These are phyloP conservation scores for Pelusios castaneus DNA, from an alignment of 2,113 vertebrate genomes.

Conservation along the genomic window DNA sequence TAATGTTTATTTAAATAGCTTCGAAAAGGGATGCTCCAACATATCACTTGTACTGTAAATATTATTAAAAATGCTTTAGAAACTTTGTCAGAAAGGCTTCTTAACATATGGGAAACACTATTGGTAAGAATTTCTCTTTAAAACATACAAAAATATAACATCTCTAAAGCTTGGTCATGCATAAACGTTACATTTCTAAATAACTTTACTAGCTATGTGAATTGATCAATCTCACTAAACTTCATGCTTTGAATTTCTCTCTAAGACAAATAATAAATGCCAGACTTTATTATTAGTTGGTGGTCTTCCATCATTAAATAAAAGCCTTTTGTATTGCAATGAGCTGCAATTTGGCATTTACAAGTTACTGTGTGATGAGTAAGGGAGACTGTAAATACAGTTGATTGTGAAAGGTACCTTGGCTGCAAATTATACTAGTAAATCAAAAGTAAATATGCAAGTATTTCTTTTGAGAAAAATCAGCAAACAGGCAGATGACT, in stretches of 20 bases:
- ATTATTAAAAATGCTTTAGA: conserved; percentile 30
- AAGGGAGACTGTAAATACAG: conserved; percentile 59
- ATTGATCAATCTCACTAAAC: background rate
- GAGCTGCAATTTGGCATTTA: conserved; percentile 58
- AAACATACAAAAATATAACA: background rate
- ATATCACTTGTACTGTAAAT: conserved; percentile 39
- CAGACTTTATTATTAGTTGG: conserved; percentile 8
- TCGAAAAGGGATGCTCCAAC: conserved; percentile 36
- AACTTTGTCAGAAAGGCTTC: background rate
- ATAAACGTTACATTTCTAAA: background rate
- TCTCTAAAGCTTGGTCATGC: background rate
- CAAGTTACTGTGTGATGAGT: conserved; percentile 54
- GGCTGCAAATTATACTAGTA: conserved; percentile 70
- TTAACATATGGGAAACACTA: background rate
- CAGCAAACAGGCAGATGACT: conserved; percentile 62
- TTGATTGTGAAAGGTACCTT: conserved; percentile 39
- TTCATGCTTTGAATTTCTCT: background rate
- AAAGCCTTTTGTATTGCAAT: conserved; percentile 47
- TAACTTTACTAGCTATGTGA: background rate
- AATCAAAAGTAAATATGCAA: conserved; percentile 58
- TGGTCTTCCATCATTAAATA: conserved; percentile 54
- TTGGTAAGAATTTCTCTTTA: background rate
- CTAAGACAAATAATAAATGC: background rate
- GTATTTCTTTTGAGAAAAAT: conserved; percentile 31
- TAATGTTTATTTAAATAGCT: conserved; percentile 51